Evolutionary conservation across 2,113 vertebrate species (phyloP), one percentile per base, ranked within the genome.

Genomic region (Marcusenius ussheri): DNA sequence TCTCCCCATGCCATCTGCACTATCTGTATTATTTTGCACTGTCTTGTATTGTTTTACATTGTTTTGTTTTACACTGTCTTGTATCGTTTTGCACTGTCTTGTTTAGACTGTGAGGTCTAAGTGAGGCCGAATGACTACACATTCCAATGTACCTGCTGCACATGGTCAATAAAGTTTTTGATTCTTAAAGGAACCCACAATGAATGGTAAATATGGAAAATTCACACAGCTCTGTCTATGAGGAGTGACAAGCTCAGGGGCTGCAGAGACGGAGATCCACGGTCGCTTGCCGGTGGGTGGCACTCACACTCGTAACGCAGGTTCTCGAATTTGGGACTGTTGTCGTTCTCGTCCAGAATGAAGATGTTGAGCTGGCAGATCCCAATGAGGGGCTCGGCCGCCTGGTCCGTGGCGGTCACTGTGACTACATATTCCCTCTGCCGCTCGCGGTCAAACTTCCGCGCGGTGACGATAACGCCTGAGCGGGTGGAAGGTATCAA

Each of bases 271-370:
- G 4, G 39, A 84, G 45, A 84, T 42, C 39, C 83, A 47, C 80
- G 8, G 42, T 35, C 10, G 2, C 19, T 24, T 13, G 8, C n/a
- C 13, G 24, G 8, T n/a, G 13, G 35, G 62, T 91, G 84, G 87
- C 88, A 94, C 96, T 97, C 94, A 98, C 97, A 97, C 93, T 98
- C 97, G 90, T 98, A 98, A 92, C 91, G 96, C 31, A 96, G 94
- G 94, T 97, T 98, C 95, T 98, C 97, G 94, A 98, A 98, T 94
- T 96, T 97, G 17, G 97, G 97, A 90, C 96, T 97, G 93, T 97
- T 98, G 94, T 98, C 97, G 47, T 98, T 98, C 93, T 97, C 96
- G 92, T 98, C 97, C 93, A 97, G 93, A 84, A 98, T 97, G 93
- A 96, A 90, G 91, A 98, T 92, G 92, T 96, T 98, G 89, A 98